These are phyloP conservation scores for Phrynocephalus forsythii DNA, from an alignment of 2,797 vertebrate species.

Conservation along the genomic window DNA sequence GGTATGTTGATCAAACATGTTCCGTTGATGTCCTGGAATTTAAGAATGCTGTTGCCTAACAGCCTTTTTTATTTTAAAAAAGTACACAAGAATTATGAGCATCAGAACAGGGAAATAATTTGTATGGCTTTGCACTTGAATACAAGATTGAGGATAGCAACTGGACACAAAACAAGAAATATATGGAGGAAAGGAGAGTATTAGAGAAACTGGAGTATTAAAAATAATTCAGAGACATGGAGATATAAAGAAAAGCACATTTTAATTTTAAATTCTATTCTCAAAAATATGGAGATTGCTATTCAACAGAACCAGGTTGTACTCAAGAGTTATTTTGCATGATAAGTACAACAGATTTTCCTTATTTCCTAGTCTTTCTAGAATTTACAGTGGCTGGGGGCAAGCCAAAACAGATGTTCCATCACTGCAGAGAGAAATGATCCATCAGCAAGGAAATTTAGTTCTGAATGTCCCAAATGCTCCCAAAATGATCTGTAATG, in stretches of 20 bases:
- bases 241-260: slow-evolving; percentile 11
- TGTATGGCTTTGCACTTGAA: neutral
- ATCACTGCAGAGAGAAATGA: neutral
- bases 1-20: neutral
- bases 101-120: neutral
- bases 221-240: neutral
- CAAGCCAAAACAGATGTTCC: neutral
- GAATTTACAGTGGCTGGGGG: slow-evolving; percentile 1
- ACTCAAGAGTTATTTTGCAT: neutral
- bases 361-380: slow-evolving; percentile 28
- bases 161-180: neutral
- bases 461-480: neutral
- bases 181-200: neutral
- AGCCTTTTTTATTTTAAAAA: neutral
- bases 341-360: slow-evolving; percentile 15
- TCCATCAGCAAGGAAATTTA: neutral
- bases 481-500: neutral
- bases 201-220: neutral
- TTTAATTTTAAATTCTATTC: neutral
- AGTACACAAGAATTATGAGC: slow-evolving; percentile 41
- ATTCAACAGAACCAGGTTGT: neutral
- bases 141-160: neutral
- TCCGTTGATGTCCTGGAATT: slow-evolving; percentile 31
- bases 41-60: neutral
- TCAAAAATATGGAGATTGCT: neutral